Percentiles rank a stretch among this genome's conserved stretches.
Conservation (phyloP, 2,113 vertebrate genomes). For the Ochotona curzoniae region DNA sequence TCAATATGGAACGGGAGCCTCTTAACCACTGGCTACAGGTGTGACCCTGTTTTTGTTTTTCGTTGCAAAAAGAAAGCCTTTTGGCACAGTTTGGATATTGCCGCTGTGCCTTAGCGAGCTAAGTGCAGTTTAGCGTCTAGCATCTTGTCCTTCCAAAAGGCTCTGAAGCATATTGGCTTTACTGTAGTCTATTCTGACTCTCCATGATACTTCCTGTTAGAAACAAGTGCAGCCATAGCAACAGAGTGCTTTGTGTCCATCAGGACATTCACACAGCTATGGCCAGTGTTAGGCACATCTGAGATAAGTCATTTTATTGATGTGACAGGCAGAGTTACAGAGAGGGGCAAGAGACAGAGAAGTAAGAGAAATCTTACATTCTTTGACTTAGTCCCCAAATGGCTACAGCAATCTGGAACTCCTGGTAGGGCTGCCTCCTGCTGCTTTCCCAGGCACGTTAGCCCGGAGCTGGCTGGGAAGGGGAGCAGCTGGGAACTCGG, state of each 20-base stretch:
- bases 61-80: neutral
- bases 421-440: too few species aligned
- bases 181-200: constrained; percentile 12
- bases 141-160: neutral
- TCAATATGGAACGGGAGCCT: too few species aligned
- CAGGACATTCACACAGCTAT: neutral
- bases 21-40: too few species aligned
- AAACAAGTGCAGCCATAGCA: neutral
- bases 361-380: too few species aligned
- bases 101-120: neutral
- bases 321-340: too few species aligned
- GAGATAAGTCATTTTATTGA: neutral
- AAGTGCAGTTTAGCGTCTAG: neutral
- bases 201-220: neutral
- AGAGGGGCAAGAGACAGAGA: too few species aligned
- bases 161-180: neutral
- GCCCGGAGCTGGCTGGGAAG: too few species aligned
- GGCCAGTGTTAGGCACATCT: neutral
- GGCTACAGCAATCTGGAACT: too few species aligned
- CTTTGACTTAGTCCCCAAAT: too few species aligned
- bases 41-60: neutral
- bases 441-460: too few species aligned
- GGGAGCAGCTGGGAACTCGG: too few species aligned
- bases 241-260: neutral
- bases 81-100: neutral